Evolutionary conservation across 2,113 vertebrate species (phyloP), one percentile per base, ranked within the genome.

Genomic region (Tachycineta bicolor): DNA sequence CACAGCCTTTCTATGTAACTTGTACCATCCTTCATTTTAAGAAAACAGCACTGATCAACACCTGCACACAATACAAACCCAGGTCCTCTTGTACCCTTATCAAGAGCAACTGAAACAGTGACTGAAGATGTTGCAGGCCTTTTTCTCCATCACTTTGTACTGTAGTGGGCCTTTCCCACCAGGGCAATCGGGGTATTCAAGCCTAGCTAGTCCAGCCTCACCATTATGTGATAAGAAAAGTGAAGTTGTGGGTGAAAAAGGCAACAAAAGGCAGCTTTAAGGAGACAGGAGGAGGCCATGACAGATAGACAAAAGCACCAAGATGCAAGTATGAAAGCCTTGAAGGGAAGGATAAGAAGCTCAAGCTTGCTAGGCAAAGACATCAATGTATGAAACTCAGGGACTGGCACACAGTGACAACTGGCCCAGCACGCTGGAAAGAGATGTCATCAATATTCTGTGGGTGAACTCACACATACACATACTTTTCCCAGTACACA

Each of bases 341-440:
- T 62, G 62, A 91, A 87, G 49, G 53, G 53, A 87, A 90, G 31
- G 64, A 28, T 74, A 63, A 74, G 53, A 63, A 80, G 52, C 26
- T 24, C 56, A 91, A 73, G 65, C 55, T 83, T 80, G 24, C 50
- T 44, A 83, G 59, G 89, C 75, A 94, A 77, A 92, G 81, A 65
- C 62, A 95, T 56, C 37, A 47, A 49, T 0, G 1, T 55, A 92
- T 18, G 91, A 87, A 73, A 95, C 73, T 53, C 78, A 83, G 79
- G 37, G 41, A 39, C 37, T 55, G 74, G 56, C 52, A 76, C 17
- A 58, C 13, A 41, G 55, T 37, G 78, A 92, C 79, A 93, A 93
- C 34, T 44, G 64, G 74, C 85, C 92, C 67, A 63, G 58, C 22
- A 23, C 6, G 9, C 39, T 86, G 46, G 88, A 60, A 91, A 71